Evolutionary conservation across 2,113 vertebrate species (phyloP).

Genomic region (Cheilinus undulatus): DNA sequence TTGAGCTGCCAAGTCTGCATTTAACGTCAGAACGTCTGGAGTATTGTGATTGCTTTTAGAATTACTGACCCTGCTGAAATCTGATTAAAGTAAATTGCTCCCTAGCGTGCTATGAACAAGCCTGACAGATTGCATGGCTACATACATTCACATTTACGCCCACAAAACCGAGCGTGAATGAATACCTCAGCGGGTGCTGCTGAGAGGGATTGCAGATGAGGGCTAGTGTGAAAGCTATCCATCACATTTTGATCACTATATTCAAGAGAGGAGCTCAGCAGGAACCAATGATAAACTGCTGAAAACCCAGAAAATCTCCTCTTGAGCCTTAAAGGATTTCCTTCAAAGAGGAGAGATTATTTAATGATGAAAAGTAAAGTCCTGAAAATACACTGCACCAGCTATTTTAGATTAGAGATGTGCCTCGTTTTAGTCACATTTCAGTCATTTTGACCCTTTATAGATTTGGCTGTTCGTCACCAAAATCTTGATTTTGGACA

Average conservation of each 20-base stretch:
- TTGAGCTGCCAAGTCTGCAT: slow-evolving; percentile 12
- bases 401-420: too few species aligned
- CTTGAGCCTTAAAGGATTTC: background rate
- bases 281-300: slow-evolving; percentile 40
- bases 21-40: slow-evolving; percentile 44
- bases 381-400: background rate
- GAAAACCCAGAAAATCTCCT: slow-evolving; percentile 30
- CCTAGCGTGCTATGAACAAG: slow-evolving; percentile 52
- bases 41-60: slow-evolving; percentile 63
- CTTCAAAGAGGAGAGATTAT: slow-evolving; percentile 7
- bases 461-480: too few species aligned
- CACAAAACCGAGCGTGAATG: slow-evolving; percentile 36
- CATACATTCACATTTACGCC: slow-evolving; percentile 43
- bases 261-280: slow-evolving; percentile 39
- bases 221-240: slow-evolving; percentile 65
- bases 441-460: too few species aligned
- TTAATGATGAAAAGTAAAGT: slow-evolving; percentile 24
- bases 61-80: slow-evolving; percentile 64
- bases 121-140: slow-evolving; percentile 57
- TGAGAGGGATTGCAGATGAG: slow-evolving; percentile 44
- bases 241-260: slow-evolving; percentile 61
- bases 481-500: too few species aligned
- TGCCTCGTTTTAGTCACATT: too few species aligned
- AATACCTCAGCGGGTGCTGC: slow-evolving; percentile 51
- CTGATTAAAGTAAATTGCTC: slow-evolving; percentile 73